These are phyloP conservation scores for Pituophis catenifer DNA, from an alignment of 2,113 vertebrate genomes.

Conservation along the genomic window DNA sequence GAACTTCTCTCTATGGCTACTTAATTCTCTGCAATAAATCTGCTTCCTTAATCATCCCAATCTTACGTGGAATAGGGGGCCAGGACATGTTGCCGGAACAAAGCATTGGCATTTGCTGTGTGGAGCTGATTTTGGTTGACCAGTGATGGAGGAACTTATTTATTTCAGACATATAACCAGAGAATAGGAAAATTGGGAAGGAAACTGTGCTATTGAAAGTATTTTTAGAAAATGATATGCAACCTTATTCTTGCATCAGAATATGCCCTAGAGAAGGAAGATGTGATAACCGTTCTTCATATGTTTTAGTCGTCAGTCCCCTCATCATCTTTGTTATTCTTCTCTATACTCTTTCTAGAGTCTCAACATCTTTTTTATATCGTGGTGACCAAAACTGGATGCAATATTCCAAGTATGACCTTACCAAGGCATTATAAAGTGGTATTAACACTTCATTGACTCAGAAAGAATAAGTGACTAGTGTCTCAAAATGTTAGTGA, in stretches of 20 bases:
- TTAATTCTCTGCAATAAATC: neutral
- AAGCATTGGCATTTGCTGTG: neutral
- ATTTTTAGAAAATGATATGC: neutral
- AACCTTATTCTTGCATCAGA: neutral
- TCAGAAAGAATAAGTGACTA: neutral
- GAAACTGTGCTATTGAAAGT: neutral
- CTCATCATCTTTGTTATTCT: neutral
- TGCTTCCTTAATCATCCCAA: neutral
- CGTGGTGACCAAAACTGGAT: neutral
- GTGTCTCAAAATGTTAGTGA: neutral
- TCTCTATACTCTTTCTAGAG: neutral
- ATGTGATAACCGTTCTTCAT: neutral
- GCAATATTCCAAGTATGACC: neutral
- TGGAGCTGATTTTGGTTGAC: neutral
- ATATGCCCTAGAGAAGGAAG: neutral
- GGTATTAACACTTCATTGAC: neutral
- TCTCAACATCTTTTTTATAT: neutral
- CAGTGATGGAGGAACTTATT: neutral
- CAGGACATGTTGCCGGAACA: neutral
- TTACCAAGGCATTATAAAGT: neutral
- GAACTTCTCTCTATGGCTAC: neutral
- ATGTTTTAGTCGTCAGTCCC: neutral
- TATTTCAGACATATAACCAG: neutral
- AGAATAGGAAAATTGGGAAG: neutral
- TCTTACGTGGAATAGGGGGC: neutral